These are phyloP conservation scores for Zenarchopterus dispar DNA, from an alignment of 2,797 vertebrate genomes.

Conservation along the genomic window DNA sequence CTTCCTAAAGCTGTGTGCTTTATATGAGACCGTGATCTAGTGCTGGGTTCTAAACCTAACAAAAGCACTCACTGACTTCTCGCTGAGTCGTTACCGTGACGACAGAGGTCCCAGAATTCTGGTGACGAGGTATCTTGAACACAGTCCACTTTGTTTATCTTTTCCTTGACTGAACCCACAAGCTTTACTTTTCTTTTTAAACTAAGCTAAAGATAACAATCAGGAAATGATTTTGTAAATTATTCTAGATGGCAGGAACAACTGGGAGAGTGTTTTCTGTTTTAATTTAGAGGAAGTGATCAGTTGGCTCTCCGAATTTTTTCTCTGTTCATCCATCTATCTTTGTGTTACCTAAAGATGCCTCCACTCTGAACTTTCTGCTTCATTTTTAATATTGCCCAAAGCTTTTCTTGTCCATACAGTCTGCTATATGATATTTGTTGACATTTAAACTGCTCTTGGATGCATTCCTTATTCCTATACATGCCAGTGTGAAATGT, in stretches of 20 bases:
- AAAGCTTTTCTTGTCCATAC: constrained; percentile 37
- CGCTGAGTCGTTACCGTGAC: too few relatives aligned
- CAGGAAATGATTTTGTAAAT: background rate
- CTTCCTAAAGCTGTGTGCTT: too few relatives aligned
- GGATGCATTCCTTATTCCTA: constrained; percentile 56
- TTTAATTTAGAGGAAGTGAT: background rate
- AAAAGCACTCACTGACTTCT: too few relatives aligned
- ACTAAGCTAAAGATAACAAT: background rate
- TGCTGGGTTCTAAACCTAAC: too few relatives aligned
- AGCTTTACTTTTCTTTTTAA: background rate
- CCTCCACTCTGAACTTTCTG: constrained; percentile 8
- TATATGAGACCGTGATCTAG: too few relatives aligned
- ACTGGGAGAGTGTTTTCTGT: background rate
- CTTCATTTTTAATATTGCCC: constrained; percentile 7
- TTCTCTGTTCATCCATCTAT: background rate
- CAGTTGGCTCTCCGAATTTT: background rate
- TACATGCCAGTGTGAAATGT: constrained; percentile 53
- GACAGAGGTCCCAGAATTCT: too few relatives aligned
- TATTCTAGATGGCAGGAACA: background rate
- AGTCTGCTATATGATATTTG: constrained; percentile 45
- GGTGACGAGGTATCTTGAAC: too few relatives aligned
- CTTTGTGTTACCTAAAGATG: background rate
- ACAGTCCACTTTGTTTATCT: too few relatives aligned
- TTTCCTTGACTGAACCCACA: too few relatives aligned
- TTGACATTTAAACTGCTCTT: constrained; percentile 61